phyloP scores from a whole-genome alignment of 2,113 vertebrate species.

The Eurystomus gularis region DNA sequence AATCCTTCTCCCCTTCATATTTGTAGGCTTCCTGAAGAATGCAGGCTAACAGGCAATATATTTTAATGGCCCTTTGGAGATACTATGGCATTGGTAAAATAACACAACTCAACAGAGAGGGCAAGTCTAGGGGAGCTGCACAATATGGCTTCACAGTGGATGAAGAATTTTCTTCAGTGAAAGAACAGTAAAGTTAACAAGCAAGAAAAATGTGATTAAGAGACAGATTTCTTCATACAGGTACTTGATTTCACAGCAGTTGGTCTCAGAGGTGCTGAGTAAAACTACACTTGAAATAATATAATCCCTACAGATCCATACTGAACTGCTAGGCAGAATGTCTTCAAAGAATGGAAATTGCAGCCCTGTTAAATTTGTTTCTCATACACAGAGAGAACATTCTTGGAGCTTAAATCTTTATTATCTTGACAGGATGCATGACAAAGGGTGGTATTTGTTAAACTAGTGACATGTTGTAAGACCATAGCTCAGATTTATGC shows the following conservation, averaged over 20 bases:
- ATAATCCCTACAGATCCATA: constrained; percentile 48
- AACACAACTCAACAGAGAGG: background rate
- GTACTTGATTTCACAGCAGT: constrained; percentile 54
- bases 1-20: background rate
- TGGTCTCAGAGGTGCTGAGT: constrained; percentile 55
- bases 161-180: background rate
- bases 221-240: constrained; percentile 28
- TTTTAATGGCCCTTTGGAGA: background rate
- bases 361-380: constrained; percentile 34
- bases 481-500: background rate
- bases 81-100: background rate
- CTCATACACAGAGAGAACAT: background rate
- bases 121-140: background rate
- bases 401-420: constrained; percentile 29
- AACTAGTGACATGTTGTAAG: background rate
- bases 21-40: background rate
- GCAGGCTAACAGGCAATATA: background rate
- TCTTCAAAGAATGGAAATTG: constrained; percentile 35
- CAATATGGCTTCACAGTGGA: background rate
- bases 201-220: constrained; percentile 19
- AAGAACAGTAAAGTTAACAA: background rate
- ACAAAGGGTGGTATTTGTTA: constrained; percentile 5
- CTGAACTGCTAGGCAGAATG: background rate
- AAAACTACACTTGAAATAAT: constrained; percentile 61
- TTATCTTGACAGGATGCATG: background rate